A percentile compares a stretch with the other conserved stretches of the same genome.
Evolutionary conservation across 2,888 invertebrate genomes (phyloP).

Genomic region (Leptinotarsa haldemani): DNA sequence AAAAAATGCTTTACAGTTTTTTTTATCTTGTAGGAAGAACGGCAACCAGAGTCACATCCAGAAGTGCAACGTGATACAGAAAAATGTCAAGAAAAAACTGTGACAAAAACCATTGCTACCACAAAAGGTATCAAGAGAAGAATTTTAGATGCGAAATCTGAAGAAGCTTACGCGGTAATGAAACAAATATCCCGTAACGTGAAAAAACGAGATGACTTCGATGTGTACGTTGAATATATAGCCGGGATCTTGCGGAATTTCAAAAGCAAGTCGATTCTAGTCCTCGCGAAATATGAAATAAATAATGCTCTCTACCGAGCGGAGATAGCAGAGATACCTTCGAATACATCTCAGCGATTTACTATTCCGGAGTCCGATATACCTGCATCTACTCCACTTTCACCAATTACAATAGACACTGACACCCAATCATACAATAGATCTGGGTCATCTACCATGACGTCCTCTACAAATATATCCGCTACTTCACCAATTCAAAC

Average conservation of each 20-base stretch:
- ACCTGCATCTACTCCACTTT: too few relatives aligned
- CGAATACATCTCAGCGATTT: too few relatives aligned
- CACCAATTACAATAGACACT: too few relatives aligned
- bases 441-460: too few relatives aligned
- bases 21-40: conserved; percentile 32
- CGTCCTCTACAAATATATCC: too few relatives aligned
- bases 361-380: too few relatives aligned
- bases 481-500: too few relatives aligned
- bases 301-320: conserved; percentile 33
- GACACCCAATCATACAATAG: too few relatives aligned
- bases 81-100: conserved; percentile 5
- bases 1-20: conserved; percentile 22
- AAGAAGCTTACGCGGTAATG: conserved; percentile 40
- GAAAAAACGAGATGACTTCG: conserved; percentile 40
- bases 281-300: conserved; percentile 31
- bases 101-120: conserved; percentile 30
- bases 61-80: conserved; percentile 31
- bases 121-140: conserved; percentile 38
- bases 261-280: conserved; percentile 12
- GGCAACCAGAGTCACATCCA: conserved; percentile 26
- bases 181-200: conserved; percentile 36
- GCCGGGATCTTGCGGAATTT: conserved; percentile 23
- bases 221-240: conserved; percentile 30
- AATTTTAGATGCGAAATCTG: conserved; percentile 34
- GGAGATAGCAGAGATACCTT: background rate